Evolutionary conservation across 2,113 vertebrate species (phyloP).

Genomic region (Calidris pugnax): DNA sequence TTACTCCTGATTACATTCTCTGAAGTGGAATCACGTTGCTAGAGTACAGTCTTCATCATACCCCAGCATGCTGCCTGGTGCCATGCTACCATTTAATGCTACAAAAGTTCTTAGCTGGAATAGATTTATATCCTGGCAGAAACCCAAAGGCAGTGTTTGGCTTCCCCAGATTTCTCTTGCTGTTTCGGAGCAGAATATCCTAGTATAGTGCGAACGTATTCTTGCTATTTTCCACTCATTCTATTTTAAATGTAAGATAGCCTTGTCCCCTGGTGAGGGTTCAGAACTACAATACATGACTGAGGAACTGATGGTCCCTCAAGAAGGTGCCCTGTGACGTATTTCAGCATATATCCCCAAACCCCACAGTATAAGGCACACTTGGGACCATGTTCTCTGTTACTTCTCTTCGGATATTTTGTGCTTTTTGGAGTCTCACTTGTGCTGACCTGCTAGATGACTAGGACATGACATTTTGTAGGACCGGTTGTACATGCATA

Average conservation of each 20-base stretch:
- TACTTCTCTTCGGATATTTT: not conserved
- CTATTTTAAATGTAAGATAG: not conserved
- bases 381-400: not conserved
- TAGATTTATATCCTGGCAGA: not conserved
- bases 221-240: not conserved
- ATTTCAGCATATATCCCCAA: not conserved
- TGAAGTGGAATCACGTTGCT: not conserved
- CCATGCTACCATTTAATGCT: not conserved
- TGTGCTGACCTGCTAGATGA: not conserved
- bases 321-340: not conserved
- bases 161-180: not conserved
- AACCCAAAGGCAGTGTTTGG: not conserved
- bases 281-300: not conserved
- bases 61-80: not conserved
- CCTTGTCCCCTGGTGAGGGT: not conserved
- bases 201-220: not conserved
- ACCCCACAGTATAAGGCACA: not conserved
- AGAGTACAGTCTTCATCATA: not conserved
- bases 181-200: not conserved
- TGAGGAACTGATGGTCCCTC: not conserved
- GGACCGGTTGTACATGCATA: not conserved
- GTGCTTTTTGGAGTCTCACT: not conserved
- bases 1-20: not conserved
- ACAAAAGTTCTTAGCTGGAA: not conserved
- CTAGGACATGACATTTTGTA: not conserved